Evolutionary conservation across 2,113 vertebrate genomes (phyloP).

Genomic region (Uria aalge): DNA sequence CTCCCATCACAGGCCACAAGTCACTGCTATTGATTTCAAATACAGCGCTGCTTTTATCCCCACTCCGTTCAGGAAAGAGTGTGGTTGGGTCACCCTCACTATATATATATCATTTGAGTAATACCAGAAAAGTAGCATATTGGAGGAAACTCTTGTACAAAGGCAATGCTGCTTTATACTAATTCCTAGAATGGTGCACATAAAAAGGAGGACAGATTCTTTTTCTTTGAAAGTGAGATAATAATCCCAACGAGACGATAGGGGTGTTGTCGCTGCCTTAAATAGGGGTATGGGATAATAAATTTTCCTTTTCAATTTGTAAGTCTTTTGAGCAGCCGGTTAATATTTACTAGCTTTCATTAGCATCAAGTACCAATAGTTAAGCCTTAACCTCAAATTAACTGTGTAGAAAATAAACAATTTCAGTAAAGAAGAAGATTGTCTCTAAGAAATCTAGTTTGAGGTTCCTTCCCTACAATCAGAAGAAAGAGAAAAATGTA

Average conservation of each 20-base stretch:
- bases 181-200: background rate
- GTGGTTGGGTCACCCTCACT: background rate
- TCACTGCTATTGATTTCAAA: constrained; percentile 35
- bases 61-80: background rate
- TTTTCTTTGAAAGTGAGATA: background rate
- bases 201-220: background rate
- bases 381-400: background rate
- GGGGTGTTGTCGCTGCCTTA: background rate
- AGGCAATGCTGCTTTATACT: background rate
- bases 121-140: background rate
- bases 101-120: background rate
- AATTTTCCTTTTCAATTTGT: background rate
- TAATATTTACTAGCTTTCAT: background rate
- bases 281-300: background rate
- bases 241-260: background rate
- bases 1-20: background rate
- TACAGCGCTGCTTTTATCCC: constrained; percentile 25
- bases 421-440: background rate
- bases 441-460: background rate
- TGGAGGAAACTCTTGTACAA: background rate
- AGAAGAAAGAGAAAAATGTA: background rate
- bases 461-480: background rate
- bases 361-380: background rate
- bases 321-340: background rate
- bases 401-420: background rate